Percentiles rank a stretch among this genome's conserved stretches.
Evolutionary conservation across 2,888 invertebrate genomes (phyloP).

Genomic region (Acanthoscelides obtectus): DNA sequence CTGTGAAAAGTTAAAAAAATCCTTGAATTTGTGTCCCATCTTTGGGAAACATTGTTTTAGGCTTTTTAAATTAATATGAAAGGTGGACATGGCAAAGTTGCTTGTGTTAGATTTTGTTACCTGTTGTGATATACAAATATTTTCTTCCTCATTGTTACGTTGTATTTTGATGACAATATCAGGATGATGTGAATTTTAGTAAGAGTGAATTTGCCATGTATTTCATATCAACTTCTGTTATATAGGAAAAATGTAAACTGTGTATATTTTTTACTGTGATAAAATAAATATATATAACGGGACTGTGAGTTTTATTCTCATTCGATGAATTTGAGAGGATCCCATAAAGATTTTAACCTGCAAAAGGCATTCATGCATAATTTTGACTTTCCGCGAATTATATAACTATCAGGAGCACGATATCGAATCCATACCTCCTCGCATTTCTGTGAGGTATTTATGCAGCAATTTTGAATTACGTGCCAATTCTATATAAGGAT

Average conservation of each 20-base stretch:
- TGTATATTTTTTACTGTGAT: conserved; percentile 40
- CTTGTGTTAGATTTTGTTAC: not conserved
- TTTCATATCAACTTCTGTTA: not conserved
- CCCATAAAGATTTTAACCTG: too few relatives aligned
- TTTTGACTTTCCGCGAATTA: too few relatives aligned
- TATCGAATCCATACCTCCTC: too few relatives aligned
- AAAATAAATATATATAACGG: conserved; percentile 36
- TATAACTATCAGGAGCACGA: too few relatives aligned
- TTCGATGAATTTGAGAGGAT: not conserved
- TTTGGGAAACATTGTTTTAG: too few relatives aligned
- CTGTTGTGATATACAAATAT: not conserved
- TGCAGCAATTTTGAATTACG: too few relatives aligned
- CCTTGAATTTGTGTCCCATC: too few relatives aligned
- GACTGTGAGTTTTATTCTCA: not conserved
- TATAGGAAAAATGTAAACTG: conserved; percentile 23
- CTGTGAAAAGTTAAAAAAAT: too few relatives aligned
- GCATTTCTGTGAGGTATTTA: too few relatives aligned
- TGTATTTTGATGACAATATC: not conserved
- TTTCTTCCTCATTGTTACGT: not conserved
- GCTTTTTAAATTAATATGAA: not conserved
- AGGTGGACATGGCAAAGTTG: not conserved
- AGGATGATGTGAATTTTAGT: not conserved
- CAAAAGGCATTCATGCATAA: too few relatives aligned
- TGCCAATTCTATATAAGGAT: too few relatives aligned
- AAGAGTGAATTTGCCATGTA: not conserved